phyloP scores from a whole-genome alignment of 2,888 invertebrate genomes.

The Leptarthrus brevirostris region DNA sequence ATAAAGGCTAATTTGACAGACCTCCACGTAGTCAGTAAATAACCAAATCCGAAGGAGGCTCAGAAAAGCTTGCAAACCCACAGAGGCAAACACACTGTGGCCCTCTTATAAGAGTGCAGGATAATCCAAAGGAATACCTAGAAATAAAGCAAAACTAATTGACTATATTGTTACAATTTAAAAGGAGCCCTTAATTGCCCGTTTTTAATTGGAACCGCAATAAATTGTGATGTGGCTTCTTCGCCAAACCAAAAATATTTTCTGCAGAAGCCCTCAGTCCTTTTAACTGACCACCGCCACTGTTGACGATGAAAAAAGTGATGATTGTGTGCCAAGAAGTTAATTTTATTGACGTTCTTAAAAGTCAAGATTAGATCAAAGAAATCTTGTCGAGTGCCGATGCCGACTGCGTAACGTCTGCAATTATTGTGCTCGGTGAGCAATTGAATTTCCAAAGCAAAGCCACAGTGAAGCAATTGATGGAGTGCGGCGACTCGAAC shows the following conservation, averaged over 20 bases:
- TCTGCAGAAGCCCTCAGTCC: not conserved
- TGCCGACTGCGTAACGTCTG: not conserved
- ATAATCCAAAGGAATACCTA: no score
- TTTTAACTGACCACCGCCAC: not conserved
- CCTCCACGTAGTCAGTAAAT: no score
- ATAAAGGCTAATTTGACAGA: no score
- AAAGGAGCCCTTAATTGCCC: not conserved
- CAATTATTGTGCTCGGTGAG: not conserved
- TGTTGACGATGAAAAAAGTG: not conserved
- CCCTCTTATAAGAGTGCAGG: no score
- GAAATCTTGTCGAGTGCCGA: not conserved
- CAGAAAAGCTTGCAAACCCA: no score
- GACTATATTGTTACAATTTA: not conserved
- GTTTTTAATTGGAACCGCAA: not conserved
- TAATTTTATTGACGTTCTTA: not conserved
- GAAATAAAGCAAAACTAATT: not conserved
- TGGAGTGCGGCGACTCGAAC: not conserved
- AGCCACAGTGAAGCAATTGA: not conserved
- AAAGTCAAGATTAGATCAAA: constrained; percentile 6
- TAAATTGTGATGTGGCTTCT: not conserved
- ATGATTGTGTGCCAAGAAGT: constrained; percentile 1
- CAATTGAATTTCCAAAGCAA: not conserved
- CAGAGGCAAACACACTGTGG: no score
- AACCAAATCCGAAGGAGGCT: no score
- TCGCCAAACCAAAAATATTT: not conserved